These are phyloP conservation scores for Melanotaenia nigrans DNA, from an alignment of 2,797 vertebrate species.

Conservation along the genomic window DNA sequence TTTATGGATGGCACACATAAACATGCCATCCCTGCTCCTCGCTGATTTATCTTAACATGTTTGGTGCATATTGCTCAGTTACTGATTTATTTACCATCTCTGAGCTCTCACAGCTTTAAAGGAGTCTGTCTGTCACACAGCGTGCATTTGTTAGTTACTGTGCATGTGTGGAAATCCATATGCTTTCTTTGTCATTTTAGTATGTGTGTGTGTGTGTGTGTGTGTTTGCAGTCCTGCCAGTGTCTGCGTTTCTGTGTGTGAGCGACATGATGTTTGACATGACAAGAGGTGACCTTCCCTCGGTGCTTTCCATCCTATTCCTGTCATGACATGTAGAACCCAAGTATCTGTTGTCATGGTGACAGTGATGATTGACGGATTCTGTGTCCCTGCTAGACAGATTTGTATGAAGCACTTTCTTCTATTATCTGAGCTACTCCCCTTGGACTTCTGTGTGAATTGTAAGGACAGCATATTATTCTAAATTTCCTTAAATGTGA, in stretches of 20 bases:
- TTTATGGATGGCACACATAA: constrained; percentile 70
- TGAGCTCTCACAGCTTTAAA: constrained; percentile 53
- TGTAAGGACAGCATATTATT: constrained; percentile 38
- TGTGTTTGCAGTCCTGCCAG: constrained; percentile 29
- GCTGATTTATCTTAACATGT: constrained; percentile 63
- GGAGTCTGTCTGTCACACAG: constrained; percentile 60
- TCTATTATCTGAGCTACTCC: constrained; percentile 59
- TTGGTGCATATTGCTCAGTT: constrained; percentile 54
- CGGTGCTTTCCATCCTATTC: constrained; percentile 65
- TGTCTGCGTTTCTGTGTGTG: constrained; percentile 36
- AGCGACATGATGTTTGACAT: constrained; percentile 66
- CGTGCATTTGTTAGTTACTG: constrained; percentile 29
- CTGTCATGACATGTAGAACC: constrained; percentile 62
- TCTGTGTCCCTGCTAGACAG: constrained; percentile 67
- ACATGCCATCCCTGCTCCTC: constrained; percentile 59
- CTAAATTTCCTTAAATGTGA: constrained; percentile 25
- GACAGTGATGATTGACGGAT: constrained; percentile 73
- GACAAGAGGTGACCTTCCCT: constrained; percentile 80
- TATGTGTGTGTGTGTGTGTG: constrained; percentile 8
- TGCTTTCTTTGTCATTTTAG: constrained; percentile 29
- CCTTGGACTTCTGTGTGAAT: constrained; percentile 28
- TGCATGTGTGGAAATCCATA: constrained; percentile 27
- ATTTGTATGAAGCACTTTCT: constrained; percentile 61
- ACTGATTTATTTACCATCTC: constrained; percentile 73
- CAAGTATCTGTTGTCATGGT: constrained; percentile 72